These are phyloP conservation scores for Iphiclides podalirius DNA, from an alignment of 2,888 invertebrate genomes.

Conservation along the genomic window DNA sequence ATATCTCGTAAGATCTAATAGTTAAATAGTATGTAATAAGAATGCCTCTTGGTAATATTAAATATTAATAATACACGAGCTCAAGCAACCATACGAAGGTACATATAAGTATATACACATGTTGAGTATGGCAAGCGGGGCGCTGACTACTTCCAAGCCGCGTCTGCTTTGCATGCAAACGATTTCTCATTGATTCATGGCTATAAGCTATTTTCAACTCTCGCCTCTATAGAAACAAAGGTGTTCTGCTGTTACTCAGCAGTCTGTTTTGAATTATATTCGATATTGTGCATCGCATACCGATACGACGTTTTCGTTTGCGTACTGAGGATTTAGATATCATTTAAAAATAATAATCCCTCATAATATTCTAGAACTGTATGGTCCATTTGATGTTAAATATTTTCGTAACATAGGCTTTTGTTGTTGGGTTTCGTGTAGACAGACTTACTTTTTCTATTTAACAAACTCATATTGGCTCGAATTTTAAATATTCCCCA, in stretches of 20 bases:
- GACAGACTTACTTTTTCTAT: neutral
- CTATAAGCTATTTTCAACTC: constrained; percentile 37
- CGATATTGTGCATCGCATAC: constrained; percentile 32
- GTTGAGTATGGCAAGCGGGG: constrained; percentile 32
- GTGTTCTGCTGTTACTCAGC: constrained; percentile 24
- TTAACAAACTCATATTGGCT: no score
- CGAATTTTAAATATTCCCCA: no score
- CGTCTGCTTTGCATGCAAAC: constrained; percentile 44
- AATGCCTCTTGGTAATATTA: no score
- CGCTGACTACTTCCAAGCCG: constrained; percentile 37
- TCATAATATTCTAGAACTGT: no score
- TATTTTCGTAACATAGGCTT: no score
- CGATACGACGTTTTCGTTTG: constrained; percentile 30
- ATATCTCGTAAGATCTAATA: no score
- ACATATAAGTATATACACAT: constrained; percentile 1
- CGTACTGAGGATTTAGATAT: constrained; percentile 24
- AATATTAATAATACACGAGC: no score
- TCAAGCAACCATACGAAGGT: constrained; percentile 10
- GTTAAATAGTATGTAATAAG: no score
- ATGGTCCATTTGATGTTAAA: neutral
- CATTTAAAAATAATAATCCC: constrained; percentile 12
- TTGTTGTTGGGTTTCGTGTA: neutral
- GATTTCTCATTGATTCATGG: constrained; percentile 32
- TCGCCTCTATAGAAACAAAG: constrained; percentile 27
- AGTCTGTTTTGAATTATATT: constrained; percentile 24